Base-by-base conservation (phyloP, 2,797 vertebrate genomes). In the Netta rufina region DNA sequence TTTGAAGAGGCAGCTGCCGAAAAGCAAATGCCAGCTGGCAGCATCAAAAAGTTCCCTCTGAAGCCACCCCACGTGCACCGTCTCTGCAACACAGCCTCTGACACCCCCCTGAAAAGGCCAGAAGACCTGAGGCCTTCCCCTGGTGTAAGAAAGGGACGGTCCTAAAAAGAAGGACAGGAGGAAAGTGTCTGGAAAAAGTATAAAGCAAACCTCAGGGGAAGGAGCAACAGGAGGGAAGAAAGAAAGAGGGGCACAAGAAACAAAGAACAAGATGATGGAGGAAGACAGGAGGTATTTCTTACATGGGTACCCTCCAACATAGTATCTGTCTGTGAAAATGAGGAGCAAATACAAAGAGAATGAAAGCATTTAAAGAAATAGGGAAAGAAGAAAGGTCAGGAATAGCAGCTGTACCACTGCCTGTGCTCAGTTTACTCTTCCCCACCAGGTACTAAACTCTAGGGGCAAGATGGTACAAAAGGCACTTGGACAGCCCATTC, bases 21-120 rank as follows among this genome's bases (percentile, higher is more conserved):
- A 87, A 78, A 83, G 32, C 79, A 78, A 81, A 67, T 76, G 87
- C 83, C 80, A 91, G 36, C 3, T 90, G 85, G 84, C 87, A 93
- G n/a, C 1, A 0, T 13, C 60, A 61, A 71, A 4, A 3, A 84
- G 51, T n/a, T 72, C 47, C 2, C 41, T 87, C 84, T 25, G 54
- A 89, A 90, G 64, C 74, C 58, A 67, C 61, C 61, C 71, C 77
- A 92, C 1, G 0, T 28, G 47, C 60, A 62, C 0, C 0, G 58
- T 17, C 70, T 85, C 66, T 79, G 47, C 93, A 95, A 9, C 17
- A 65, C 47, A 86, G 20, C 67, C 73, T 76, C 60, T 88, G 64
- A 47, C 77, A 66, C 56, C 67, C 60, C 56, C 53, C 43, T 54
- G 56, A 49, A 74, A 49, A 69, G 69, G 56, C 76, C 85, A 67